phyloP scores from a whole-genome alignment of 1,140 invertebrate genomes.

The Aphelenchoides besseyi region DNA sequence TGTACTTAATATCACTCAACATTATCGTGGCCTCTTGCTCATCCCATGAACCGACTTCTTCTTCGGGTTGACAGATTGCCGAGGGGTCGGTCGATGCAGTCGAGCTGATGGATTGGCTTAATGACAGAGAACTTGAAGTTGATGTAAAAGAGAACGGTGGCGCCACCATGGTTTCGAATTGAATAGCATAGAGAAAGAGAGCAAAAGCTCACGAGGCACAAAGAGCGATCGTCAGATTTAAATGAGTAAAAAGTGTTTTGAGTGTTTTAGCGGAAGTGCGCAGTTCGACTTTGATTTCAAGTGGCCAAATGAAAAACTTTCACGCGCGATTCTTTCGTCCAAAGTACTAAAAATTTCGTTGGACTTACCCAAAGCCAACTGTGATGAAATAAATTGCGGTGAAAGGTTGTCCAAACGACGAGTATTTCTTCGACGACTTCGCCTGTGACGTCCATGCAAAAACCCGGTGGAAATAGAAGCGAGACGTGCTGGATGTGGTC shows the following conservation, averaged over 20 bases:
- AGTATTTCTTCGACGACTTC: background rate
- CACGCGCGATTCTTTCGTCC: background rate
- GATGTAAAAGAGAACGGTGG: background rate
- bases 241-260: background rate
- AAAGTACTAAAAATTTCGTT: background rate
- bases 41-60: background rate
- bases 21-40: background rate
- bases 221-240: background rate
- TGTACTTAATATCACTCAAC: conserved; percentile 18
- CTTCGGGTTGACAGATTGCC: background rate
- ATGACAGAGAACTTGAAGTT: no score
- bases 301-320: no score
- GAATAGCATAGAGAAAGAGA: background rate
- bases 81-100: background rate
- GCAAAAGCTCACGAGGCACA: background rate
- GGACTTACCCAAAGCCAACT: background rate
- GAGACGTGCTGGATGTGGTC: background rate
- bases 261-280: background rate
- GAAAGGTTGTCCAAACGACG: background rate
- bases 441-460: background rate
- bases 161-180: background rate
- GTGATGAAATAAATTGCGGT: background rate
- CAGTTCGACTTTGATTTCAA: conserved; percentile 1
- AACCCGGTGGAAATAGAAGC: conserved; percentile 1
- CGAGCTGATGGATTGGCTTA: no score